Percentiles rank a stretch among this genome's conserved stretches.
Evolutionary conservation across 2,797 vertebrate genomes (phyloP).

Genomic region (Anniella stebbinsi): DNA sequence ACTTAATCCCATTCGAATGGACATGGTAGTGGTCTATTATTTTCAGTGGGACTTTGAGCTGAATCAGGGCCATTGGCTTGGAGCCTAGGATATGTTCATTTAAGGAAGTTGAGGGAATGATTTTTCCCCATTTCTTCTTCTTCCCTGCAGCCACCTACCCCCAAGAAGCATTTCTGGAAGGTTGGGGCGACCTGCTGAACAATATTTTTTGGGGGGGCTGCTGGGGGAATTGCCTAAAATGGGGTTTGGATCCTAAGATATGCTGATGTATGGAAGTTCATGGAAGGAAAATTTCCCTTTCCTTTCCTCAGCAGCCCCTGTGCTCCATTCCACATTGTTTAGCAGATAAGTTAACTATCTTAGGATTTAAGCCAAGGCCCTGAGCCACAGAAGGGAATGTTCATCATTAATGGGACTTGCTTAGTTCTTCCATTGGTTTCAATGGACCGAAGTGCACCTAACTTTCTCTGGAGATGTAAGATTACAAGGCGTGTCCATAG

Average conservation of each 20-base stretch:
- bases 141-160: not conserved
- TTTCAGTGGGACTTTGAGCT: not conserved
- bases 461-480: conserved; percentile 18
- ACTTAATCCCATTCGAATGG: not conserved
- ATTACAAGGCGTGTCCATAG: not conserved
- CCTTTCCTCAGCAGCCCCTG: not conserved
- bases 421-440: not conserved
- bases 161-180: not conserved
- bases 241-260: not conserved
- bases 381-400: not conserved
- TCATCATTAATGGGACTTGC: not conserved
- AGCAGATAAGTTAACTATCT: not conserved
- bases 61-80: not conserved
- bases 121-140: not conserved
- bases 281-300: not conserved
- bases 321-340: not conserved
- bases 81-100: not conserved
- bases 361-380: not conserved
- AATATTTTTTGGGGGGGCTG: not conserved
- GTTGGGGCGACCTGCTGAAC: not conserved
- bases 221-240: not conserved
- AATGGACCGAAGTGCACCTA: not conserved
- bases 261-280: not conserved
- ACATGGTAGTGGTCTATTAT: not conserved
- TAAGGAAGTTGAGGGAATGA: not conserved